phyloP scores from a whole-genome alignment of 2,797 vertebrate genomes.

The Pteropus rufus region DNA sequence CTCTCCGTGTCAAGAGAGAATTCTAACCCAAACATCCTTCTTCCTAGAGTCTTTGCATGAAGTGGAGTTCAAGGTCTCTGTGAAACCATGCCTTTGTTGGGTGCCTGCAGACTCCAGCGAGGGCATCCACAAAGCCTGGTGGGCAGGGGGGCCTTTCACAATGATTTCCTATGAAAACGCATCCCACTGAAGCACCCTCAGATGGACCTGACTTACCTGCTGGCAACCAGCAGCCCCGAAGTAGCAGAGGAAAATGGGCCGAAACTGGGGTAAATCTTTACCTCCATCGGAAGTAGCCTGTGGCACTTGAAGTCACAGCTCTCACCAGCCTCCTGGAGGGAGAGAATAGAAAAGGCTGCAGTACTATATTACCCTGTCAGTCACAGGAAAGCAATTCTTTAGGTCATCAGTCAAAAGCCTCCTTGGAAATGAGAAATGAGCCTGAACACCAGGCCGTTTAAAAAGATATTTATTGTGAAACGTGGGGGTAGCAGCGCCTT shows the following conservation, averaged over 20 bases:
- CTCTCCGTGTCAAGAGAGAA: background rate
- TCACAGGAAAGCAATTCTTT: constrained; percentile 35
- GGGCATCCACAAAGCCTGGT: background rate
- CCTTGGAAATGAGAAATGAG: constrained; percentile 56
- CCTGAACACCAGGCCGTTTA: constrained; percentile 41
- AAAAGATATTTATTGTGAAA: constrained; percentile 63
- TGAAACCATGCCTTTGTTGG: background rate
- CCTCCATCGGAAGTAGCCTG: background rate
- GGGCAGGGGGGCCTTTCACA: background rate
- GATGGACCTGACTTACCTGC: background rate
- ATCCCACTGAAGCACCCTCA: background rate
- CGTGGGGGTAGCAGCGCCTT: background rate
- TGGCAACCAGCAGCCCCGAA: background rate
- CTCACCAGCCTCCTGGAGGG: background rate
- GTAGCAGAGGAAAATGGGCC: background rate
- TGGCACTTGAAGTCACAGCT: background rate
- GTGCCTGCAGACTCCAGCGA: background rate
- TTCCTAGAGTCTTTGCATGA: background rate
- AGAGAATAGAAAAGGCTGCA: background rate
- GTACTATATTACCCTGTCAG: background rate
- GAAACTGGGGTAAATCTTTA: background rate
- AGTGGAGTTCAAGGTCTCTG: background rate
- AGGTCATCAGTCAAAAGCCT: constrained; percentile 62
- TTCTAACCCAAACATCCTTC: background rate
- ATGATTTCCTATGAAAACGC: background rate